Base-by-base conservation (phyloP, 2,888 invertebrate genomes). In the Xanthorhoe spadicearia region DNA sequence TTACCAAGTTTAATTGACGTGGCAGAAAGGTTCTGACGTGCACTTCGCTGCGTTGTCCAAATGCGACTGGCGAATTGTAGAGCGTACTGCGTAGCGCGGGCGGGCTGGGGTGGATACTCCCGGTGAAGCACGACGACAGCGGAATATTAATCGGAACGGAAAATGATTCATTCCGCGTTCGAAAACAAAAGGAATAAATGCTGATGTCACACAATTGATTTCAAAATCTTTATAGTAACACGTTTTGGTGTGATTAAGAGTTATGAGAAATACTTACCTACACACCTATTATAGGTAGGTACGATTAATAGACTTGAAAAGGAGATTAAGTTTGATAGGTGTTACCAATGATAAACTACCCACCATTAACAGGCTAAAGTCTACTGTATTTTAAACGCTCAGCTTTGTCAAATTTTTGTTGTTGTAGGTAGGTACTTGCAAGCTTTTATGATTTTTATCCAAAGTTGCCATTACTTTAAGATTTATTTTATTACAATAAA, bases 1-100 rank as follows among this genome's bases (percentile, higher is more conserved):
- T 88, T 81, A 90, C 89, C 85, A 85, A 84, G 78, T 79, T 69
- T 79, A 48, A 17, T 82, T 83, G 81, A 81, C 79, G 83, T 78
- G 76, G 75, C 72, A 79, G 70, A 73, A 66, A 62, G 54, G 68
- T 68, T 72, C 70, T 66, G 69, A 74, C 86, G 89, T 85, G 82
- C 87, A 87, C 88, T 79, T 73, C 76, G 76, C 71, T 73, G 80
- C 83, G 80, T 79, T 81, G 86, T 83, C 83, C 82, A 83, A 83
- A 81, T 74, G 81, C 86, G 86, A 90, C 91, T 91, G 88, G 67
- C 70, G 71, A 71, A 62, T 66, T 68, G 70, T 43, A 50, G 68
- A 68, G 74, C 23, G n/a, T n/a, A n/a, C n/a, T n/a, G 64, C 68
- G 73, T n/a, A 57, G 59, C 54, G 67, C 49, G 50, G 55, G 72